phyloP scores from a whole-genome alignment of 2,113 vertebrate species.

The Pycnonotus jocosus region DNA sequence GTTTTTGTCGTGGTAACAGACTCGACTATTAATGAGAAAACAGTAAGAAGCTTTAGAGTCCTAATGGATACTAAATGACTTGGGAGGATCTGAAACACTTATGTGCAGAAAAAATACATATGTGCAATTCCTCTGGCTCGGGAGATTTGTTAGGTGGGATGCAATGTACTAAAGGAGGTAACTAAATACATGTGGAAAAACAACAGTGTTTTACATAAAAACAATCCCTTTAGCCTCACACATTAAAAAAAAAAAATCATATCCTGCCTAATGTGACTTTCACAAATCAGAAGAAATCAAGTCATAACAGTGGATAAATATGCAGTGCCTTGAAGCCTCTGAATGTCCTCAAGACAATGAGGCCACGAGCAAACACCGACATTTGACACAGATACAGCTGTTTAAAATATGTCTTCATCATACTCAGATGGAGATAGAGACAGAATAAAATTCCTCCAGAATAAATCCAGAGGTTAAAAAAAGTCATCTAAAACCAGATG shows the following conservation, averaged over 20 bases:
- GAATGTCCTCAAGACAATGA: slow-evolving; percentile 52
- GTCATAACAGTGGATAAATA: slow-evolving; percentile 31
- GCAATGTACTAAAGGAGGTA: neutral
- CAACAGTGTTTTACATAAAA: neutral
- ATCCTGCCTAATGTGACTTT: neutral
- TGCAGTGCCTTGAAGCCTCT: slow-evolving; percentile 34
- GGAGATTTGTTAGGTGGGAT: neutral
- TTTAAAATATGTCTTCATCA: slow-evolving; percentile 72
- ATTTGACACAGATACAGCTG: slow-evolving; percentile 72
- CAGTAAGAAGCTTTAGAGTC: slow-evolving; percentile 57
- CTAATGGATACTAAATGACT: slow-evolving; percentile 62
- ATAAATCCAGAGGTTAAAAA: slow-evolving; percentile 36
- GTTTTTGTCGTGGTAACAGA: slow-evolving; percentile 56
- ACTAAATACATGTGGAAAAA: neutral
- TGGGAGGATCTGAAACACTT: slow-evolving; percentile 43
- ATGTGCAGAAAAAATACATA: slow-evolving; percentile 29
- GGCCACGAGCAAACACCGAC: slow-evolving; percentile 56
- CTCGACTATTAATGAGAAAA: slow-evolving; percentile 59
- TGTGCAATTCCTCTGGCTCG: neutral
- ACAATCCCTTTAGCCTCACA: neutral
- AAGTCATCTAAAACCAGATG: slow-evolving; percentile 53
- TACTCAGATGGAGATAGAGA: slow-evolving; percentile 66
- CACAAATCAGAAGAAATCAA: slow-evolving; percentile 25
- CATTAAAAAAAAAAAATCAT: neutral
- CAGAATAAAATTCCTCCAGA: slow-evolving; percentile 14